Base-by-base conservation (phyloP, 2,113 vertebrate species). In the Indri indri region DNA sequence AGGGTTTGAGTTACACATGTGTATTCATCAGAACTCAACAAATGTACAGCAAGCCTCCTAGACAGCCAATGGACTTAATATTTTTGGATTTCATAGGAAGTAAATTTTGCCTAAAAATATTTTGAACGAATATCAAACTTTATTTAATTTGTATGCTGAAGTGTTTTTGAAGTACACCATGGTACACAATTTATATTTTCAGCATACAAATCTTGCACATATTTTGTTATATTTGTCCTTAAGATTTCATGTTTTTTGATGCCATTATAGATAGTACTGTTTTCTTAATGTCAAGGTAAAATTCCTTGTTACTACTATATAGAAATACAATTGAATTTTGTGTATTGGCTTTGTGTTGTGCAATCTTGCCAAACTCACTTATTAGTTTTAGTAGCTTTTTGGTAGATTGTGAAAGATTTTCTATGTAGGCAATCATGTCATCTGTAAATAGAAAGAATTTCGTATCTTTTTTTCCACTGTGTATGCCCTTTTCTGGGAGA, bases 61-160 rank as follows among this genome's bases (percentile, higher is more conserved):
- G 42, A 47, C 27, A 47, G 42, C 42, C 27, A 76, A 47, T 76
- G 42, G 7, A 52, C 37, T 71, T 81, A 85, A 65, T 88, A 92
- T 50, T 81, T 95, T 37, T 89, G 22, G 30, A 71, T 84, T 82
- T 95, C 42, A 54, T 23, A 42, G 84, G 50, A 96, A 87, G 30
- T 82, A 91, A 61, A 63, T 61, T 96, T 97, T 95, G 27, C 65
- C 73, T 94, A 83, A 77, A 95, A 90, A 85, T 52, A 71, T 40
- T 90, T 23, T 77, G 81, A 92, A 73, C 30, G 76, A 77, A 81
- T 84, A 84, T 65, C 3, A 5, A 71, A 52, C 27, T 88, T 96
- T 76, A 61, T 52, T 82, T 90, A 84, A 79, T 40, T 57, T 27
- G 0, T 23, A 88, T 91, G 86, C 42, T 88, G 63, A 94, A 81